phyloP scores from a whole-genome alignment of 2,797 vertebrate genomes.

The Distichodus sexfasciatus region DNA sequence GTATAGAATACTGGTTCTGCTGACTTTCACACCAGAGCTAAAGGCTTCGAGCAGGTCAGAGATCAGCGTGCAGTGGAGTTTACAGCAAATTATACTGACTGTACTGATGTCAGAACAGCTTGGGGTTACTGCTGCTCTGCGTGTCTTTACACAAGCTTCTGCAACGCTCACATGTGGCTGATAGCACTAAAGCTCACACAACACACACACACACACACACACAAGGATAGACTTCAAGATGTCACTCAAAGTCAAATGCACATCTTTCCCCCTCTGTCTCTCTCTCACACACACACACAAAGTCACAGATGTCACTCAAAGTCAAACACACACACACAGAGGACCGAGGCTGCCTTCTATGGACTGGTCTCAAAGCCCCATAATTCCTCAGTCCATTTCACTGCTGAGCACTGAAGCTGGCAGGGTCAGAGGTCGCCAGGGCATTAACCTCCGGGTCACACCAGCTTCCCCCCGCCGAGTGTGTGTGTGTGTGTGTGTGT shows the following conservation, averaged over 20 bases:
- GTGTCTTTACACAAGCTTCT: background rate
- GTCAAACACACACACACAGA: conserved; percentile 31
- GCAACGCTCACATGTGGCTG: background rate
- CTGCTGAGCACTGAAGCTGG: conserved; percentile 43
- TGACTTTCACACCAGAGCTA: background rate
- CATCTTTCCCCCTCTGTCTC: too few species aligned
- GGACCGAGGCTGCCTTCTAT: conserved; percentile 45
- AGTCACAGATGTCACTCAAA: conserved; percentile 38
- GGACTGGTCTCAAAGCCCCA: conserved; percentile 48
- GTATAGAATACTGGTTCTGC: too few species aligned
- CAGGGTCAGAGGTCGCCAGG: conserved; percentile 43
- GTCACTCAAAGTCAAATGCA: too few species aligned
- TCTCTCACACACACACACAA: background rate
- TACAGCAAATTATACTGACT: background rate
- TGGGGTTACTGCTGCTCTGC: background rate
- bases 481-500: background rate
- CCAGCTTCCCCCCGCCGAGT: conserved; percentile 10
- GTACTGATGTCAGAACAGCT: too few species aligned
- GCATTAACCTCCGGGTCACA: conserved; percentile 50
- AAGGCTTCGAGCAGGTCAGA: background rate
- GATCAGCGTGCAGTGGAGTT: background rate
- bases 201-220: conserved; percentile 16
- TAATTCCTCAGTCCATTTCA: conserved; percentile 53
- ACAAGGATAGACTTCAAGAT: background rate
- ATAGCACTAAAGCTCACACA: background rate